These are phyloP conservation scores for Cremastinae sp. DNA, from an alignment of 2,888 invertebrate species.

Conservation along the genomic window DNA sequence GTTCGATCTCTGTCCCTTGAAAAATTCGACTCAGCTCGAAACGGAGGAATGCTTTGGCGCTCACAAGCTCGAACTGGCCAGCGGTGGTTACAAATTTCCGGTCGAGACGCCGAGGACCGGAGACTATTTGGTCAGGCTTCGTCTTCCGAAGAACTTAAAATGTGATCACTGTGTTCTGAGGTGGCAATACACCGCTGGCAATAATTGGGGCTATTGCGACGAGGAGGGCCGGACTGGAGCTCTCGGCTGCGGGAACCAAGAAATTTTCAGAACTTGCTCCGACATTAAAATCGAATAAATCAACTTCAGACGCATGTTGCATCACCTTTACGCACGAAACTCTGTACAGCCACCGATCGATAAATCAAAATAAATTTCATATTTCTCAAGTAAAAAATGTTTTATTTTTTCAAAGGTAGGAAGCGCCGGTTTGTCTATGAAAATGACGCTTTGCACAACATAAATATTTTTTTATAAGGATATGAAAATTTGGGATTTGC, in stretches of 20 bases:
- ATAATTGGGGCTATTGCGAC: conserved; percentile 81
- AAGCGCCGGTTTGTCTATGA: too few relatives aligned
- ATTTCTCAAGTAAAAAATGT: too few relatives aligned
- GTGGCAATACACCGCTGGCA: conserved; percentile 82
- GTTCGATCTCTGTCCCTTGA: conserved; percentile 81
- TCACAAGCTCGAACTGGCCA: conserved; percentile 75
- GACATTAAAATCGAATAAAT: conserved; percentile 76
- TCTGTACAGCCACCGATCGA: not conserved
- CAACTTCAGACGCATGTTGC: not conserved
- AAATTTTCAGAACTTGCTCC: conserved; percentile 81
- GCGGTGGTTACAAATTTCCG: conserved; percentile 74
- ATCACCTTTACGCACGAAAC: not conserved
- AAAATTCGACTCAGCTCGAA: conserved; percentile 77
- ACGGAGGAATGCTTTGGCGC: conserved; percentile 81
- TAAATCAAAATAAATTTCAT: not conserved
- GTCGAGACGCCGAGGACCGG: conserved; percentile 64
- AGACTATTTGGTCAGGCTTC: conserved; percentile 69
- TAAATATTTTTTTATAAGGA: too few relatives aligned
- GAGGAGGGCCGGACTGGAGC: conserved; percentile 75
- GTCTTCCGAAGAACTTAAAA: conserved; percentile 79
- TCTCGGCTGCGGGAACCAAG: conserved; percentile 81
- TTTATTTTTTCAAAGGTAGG: too few relatives aligned
- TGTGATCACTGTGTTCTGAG: conserved; percentile 82
- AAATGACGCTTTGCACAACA: too few relatives aligned
- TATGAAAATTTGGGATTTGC: too few relatives aligned